Evolutionary conservation across 2,888 invertebrate genomes (phyloP).

Genomic region (Drosophila antonietae): DNA sequence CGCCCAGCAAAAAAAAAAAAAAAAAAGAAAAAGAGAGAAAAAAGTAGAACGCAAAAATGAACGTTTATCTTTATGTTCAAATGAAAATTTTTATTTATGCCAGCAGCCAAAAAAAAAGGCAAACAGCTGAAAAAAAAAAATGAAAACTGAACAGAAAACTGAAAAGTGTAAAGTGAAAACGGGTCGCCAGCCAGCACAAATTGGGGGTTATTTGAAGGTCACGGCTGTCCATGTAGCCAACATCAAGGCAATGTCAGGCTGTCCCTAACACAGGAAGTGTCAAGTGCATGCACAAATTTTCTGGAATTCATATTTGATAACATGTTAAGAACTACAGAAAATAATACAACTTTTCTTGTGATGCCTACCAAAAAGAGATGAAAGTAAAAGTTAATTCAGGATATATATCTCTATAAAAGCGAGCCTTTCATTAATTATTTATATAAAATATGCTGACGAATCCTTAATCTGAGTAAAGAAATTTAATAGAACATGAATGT

Average conservation of each 20-base stretch:
- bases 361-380: background rate
- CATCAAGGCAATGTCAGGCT: conserved; percentile 8
- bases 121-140: conserved; percentile 43
- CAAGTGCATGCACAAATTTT: conserved; percentile 24
- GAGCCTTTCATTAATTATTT: background rate
- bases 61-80: conserved; percentile 77
- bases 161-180: conserved; percentile 46
- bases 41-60: conserved; percentile 32
- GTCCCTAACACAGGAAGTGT: conserved; percentile 9
- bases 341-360: too few relatives aligned
- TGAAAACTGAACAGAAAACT: conserved; percentile 55
- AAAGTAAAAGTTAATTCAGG: background rate
- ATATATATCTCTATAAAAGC: background rate
- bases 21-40: background rate
- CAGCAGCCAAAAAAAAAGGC: conserved; percentile 68
- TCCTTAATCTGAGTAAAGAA: background rate
- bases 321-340: background rate
- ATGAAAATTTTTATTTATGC: conserved; percentile 80
- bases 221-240: conserved; percentile 38
- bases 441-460: background rate
- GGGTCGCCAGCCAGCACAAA: conserved; percentile 46
- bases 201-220: conserved; percentile 76
- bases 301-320: conserved; percentile 7
- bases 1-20: conserved; percentile 20
- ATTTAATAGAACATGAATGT: too few relatives aligned